These are phyloP conservation scores for Eudasyphora cyanicolor DNA, from an alignment of 2,888 invertebrate genomes.

Conservation along the genomic window DNA sequence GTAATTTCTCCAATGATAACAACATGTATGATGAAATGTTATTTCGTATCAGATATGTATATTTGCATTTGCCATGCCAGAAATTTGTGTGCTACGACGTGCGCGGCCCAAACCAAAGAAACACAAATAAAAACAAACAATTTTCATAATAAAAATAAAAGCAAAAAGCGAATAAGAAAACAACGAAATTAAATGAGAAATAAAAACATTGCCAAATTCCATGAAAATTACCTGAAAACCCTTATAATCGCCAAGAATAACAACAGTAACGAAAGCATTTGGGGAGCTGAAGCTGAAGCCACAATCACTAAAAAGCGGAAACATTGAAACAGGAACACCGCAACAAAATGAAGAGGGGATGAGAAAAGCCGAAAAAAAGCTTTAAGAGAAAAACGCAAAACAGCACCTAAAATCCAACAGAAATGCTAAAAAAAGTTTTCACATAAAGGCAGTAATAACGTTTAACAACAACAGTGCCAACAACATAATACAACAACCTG, in stretches of 20 bases:
- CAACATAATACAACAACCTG: not conserved
- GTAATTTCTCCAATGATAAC: too few relatives aligned
- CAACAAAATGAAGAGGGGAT: slow-evolving; percentile 40
- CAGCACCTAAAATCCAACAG: slow-evolving; percentile 3
- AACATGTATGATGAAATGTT: too few relatives aligned
- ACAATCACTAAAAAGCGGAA: not conserved
- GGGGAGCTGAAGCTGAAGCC: not conserved
- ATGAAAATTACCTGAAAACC: slow-evolving; percentile 63
- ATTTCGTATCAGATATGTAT: too few relatives aligned
- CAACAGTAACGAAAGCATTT: too few relatives aligned
- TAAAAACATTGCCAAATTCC: slow-evolving; percentile 51
- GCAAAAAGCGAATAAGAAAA: slow-evolving; percentile 36
- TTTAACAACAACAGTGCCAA: slow-evolving; percentile 43
- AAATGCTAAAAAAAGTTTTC: slow-evolving; percentile 44
- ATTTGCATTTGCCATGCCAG: too few relatives aligned
- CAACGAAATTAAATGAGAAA: slow-evolving; percentile 40
- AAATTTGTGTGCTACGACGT: not conserved
- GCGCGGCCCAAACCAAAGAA: not conserved
- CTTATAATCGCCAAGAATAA: slow-evolving; percentile 46
- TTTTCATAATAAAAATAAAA: slow-evolving; percentile 48
- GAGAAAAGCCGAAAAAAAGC: too few relatives aligned
- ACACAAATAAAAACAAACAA: slow-evolving; percentile 29
- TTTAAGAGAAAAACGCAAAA: slow-evolving; percentile 35
- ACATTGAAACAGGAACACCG: too few relatives aligned
- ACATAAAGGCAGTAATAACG: slow-evolving; percentile 55